Base-by-base conservation (phyloP, 64 coral and sea anemone genomes). In the Montipora capricornis region DNA sequence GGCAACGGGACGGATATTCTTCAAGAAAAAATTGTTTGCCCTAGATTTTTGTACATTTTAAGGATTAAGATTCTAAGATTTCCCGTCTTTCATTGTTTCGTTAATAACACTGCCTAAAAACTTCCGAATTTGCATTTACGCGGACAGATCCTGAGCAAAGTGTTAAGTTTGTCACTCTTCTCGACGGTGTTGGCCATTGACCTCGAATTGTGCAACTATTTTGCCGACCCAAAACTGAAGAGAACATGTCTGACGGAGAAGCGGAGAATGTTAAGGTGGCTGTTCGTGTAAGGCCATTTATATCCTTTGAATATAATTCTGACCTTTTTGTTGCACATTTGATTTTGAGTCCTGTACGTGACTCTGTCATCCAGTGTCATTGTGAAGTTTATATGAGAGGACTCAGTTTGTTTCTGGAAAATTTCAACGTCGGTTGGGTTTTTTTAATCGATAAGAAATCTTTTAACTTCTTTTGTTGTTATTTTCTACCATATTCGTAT, bases 281-380 rank as follows among this genome's bases (percentile, higher is more conserved):
- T 47, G 96, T 98, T 20, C 82, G 96, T 73, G 96, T 98, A 19
- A 82, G 96, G 44, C 96, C 96, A 78, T 98, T 98, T 74, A 98
- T 98, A 98, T 98, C 96, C 96, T 98, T 98, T 95, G 13, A 92
- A 83, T 20, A 80, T 52, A 37, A 9, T 19, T 67, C 66, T 3
- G 62, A 10, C 53, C 53, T 57, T 11, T 57, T 11, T 50, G 5
- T 11, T 46, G 47, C 10, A 14, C 44, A 47, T 47, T 15, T 20
- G 5, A 84, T 26, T 64, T 64, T 64, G 9, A 64, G 61, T 6
- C 13, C 44, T 67, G 47, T 37, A 37, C 37, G 37, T 37, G 37
- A 37, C 37, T 37, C 37, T 37, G 37, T 37, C 37, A 37, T 37
- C 37, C 37, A 37, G 37, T 37, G 37, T 1, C 29, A 37, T 37